Evolutionary conservation across 2,113 vertebrate genomes (phyloP), one percentile per base, ranked within the genome.

Genomic region (Hystrix cristata): DNA sequence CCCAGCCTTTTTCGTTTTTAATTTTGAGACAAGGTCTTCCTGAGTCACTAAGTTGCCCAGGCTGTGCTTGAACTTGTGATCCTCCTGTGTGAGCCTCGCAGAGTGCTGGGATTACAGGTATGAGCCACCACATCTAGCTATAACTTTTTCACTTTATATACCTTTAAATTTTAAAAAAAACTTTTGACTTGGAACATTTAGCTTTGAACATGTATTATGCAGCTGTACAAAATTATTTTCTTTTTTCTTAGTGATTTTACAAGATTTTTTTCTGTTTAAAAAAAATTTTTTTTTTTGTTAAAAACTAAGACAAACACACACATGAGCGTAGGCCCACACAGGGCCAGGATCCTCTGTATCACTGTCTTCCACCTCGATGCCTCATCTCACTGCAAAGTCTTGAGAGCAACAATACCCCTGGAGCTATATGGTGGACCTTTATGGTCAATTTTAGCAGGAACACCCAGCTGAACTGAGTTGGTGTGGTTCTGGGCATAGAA

Each of bases 301-400:
- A 72, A 72, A 43, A 27, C 43, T 46, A 64, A 27, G 9, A 38
- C 27, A 79, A 46, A 74, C 43, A 60, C 55, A 46, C 10, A 76
- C 18, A 31, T 34, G 13, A 74, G 55, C 55, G 11, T 34, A 88
- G 51, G 34, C 34, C 23, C 16, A 15, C 21, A 27, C 4, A 12
- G n/a, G 51, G 51, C 57, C 51, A 87, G 31, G 67, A 19, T 87
- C 8, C 0, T 29, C 21, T 18, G 9, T 12, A 46, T 59, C 86
- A 46, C n/a, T 18, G 12, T 23, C 29, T 12, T 48, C 29, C 21
- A 3, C n/a, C 5, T 27, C 18, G 1, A 3, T 5, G 10, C 4
- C 23, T 38, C 31, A 25, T 74, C 46, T 48, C n/a, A 51, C 18
- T 43, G 25, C 10, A 76, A 76, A 46, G 46, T 55, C 16, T 76